Evolutionary conservation across 2,113 vertebrate species (phyloP), one percentile per base, ranked within the genome.

Genomic region (Lates calcarifer): DNA sequence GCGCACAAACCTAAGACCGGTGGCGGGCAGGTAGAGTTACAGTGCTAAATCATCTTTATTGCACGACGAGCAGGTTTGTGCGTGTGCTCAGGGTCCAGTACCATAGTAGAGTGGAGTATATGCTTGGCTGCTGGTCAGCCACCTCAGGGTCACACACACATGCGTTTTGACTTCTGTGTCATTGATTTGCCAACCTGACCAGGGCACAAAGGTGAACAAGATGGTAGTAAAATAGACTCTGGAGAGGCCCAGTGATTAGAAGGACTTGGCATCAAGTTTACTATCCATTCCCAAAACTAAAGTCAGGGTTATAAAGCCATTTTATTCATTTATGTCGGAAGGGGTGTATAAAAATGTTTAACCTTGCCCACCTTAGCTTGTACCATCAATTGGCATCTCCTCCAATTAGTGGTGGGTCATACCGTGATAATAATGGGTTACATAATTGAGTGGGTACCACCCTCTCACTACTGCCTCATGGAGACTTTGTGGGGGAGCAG

Each of bases 31-130:
- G 93, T 92, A 90, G 92, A 87, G 88, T 92, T 92, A 81, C 91
- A 80, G 90, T 84, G 90, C 89, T 95, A 95, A 95, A 95, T 95
- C 93, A 94, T 92, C 91, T 92, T 92, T 94, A 93, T 93, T 91
- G 93, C 89, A 89, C 83, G 29, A 88, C 71, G 85, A 88, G 93
- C 92, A 91, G 86, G 81, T 90, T 90, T 87, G 81, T 77, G 81
- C 77, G 56, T 69, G 66, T 82, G 69, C 80, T 75, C 49, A 63
- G 81, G 69, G 74, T 78, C 86, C 70, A 10, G 79, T 86, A 84
- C 87, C 81, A 72, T 58, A 35, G 68, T 29, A 53, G 80, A 74
- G 68, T 41, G 41, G 73, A 87, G 67, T 76, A 49, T 58, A 62
- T 80, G 79, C 55, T 76, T 33, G 51, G 74, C 81, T 53, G 84